A percentile compares a stretch with the other conserved stretches of the same genome.
Conservation (phyloP, 2,888 invertebrate genomes). For the Lasioglossum marginatum region DNA sequence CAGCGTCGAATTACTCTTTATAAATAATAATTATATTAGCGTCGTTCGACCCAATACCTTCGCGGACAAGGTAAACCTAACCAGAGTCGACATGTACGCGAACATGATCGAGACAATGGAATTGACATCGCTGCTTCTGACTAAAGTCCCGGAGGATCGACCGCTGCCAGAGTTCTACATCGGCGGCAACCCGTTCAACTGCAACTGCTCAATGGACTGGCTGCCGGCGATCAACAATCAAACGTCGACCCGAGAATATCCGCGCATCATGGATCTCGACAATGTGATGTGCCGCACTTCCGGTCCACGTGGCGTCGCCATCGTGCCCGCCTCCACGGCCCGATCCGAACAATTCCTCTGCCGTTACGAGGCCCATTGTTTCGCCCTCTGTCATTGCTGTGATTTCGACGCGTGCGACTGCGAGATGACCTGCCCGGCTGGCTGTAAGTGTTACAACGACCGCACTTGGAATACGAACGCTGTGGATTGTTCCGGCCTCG, state of each 20-base stretch:
- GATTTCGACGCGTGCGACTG: slow-evolving; percentile 98
- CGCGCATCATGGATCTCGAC: slow-evolving; percentile 94
- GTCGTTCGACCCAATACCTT: slow-evolving; percentile 94
- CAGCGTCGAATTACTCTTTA: slow-evolving; percentile 94
- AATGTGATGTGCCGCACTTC: slow-evolving; percentile 95
- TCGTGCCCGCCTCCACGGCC: slow-evolving; percentile 91
- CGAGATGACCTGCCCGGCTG: slow-evolving; percentile 97
- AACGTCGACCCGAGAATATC: slow-evolving; percentile 93
- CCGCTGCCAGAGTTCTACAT: slow-evolving; percentile 95
- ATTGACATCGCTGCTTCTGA: slow-evolving; percentile 91
- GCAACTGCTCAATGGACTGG: slow-evolving; percentile 98
- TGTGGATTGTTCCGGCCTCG: slow-evolving; percentile 94
- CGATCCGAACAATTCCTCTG: slow-evolving; percentile 95
- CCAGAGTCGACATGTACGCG: slow-evolving; percentile 95
- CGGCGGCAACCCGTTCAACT: slow-evolving; percentile 96
- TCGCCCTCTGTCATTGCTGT: slow-evolving; percentile 97
- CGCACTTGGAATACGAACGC: slow-evolving; percentile 97
- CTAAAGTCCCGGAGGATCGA: slow-evolving; percentile 90
- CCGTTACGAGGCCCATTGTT: slow-evolving; percentile 96
- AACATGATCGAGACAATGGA: slow-evolving; percentile 94
- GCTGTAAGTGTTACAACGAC: slow-evolving; percentile 97
- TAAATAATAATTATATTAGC: slow-evolving; percentile 94
- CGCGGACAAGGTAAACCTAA: slow-evolving; percentile 92
- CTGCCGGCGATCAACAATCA: slow-evolving; percentile 94
- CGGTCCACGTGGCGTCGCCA: slow-evolving; percentile 92